Conservation (phyloP, 2,888 invertebrate species). For the Perizoma flavofasciatum region DNA sequence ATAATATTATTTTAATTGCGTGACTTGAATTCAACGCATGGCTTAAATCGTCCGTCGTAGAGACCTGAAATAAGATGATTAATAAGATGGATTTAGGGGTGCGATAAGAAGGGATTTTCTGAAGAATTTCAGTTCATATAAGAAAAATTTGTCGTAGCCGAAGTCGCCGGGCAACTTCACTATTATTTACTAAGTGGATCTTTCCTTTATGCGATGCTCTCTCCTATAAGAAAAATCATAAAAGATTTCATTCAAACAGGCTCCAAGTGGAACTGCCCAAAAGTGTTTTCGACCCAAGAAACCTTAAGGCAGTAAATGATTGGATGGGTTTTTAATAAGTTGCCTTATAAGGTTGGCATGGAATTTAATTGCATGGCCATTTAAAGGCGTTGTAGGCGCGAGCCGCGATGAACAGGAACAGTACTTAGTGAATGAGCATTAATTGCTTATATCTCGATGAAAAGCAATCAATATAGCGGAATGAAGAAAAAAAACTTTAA, state of each 20-base stretch:
- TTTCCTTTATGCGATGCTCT: too few relatives aligned
- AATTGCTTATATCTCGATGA: conserved; percentile 41
- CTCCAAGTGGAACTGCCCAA: conserved; percentile 45
- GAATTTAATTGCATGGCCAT: conserved; percentile 55
- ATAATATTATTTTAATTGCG: too few relatives aligned
- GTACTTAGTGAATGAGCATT: conserved; percentile 36
- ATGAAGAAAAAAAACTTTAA: conserved; percentile 6
- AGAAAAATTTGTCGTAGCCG: too few relatives aligned
- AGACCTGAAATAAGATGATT: too few relatives aligned
- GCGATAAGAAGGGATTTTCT: too few relatives aligned
- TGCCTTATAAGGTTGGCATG: conserved; percentile 46
- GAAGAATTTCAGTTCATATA: too few relatives aligned
- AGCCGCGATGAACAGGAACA: conserved; percentile 34
- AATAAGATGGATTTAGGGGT: too few relatives aligned
- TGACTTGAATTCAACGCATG: too few relatives aligned
- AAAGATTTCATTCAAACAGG: conserved; percentile 20
- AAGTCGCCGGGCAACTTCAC: too few relatives aligned
- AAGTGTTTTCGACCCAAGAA: conserved; percentile 38
- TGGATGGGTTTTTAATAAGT: conserved; percentile 63
- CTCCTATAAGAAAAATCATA: conserved; percentile 13
- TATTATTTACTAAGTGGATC: too few relatives aligned
- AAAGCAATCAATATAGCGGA: conserved; percentile 29
- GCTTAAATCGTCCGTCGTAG: too few relatives aligned
- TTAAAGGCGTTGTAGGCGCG: conserved; percentile 38
- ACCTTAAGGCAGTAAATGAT: conserved; percentile 54